phyloP scores from a whole-genome alignment of 2,113 vertebrate species.

The Scortum barcoo region DNA sequence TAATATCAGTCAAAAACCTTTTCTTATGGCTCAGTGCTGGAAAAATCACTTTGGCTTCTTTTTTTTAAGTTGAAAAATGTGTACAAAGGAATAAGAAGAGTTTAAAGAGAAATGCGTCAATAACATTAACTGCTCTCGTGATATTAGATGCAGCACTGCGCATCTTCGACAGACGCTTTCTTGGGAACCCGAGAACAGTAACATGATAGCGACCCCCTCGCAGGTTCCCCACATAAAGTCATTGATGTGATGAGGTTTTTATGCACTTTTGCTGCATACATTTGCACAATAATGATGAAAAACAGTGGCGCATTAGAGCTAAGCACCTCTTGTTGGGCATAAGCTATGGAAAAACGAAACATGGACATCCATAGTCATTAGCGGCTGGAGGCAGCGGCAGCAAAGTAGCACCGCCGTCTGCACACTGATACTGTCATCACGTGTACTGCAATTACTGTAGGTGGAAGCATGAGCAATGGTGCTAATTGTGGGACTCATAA shows the following conservation, averaged over 20 bases:
- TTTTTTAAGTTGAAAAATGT: no score
- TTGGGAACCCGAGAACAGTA: background rate
- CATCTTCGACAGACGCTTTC: background rate
- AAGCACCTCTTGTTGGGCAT: constrained; percentile 47
- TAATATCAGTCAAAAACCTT: background rate
- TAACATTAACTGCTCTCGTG: background rate
- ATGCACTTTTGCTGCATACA: constrained; percentile 49
- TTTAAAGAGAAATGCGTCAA: background rate
- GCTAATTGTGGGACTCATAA: constrained; percentile 12
- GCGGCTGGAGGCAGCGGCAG: constrained; percentile 1
- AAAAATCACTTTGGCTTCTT: no score
- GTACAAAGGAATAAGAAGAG: background rate
- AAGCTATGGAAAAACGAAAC: background rate
- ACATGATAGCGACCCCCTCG: no score
- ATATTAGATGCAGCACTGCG: background rate
- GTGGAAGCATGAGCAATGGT: constrained; percentile 12
- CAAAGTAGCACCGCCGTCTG: constrained; percentile 8
- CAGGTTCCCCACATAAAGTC: background rate
- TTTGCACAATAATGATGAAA: constrained; percentile 64
- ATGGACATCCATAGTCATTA: no score
- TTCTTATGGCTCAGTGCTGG: background rate
- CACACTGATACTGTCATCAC: constrained; percentile 17
- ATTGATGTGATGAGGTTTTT: constrained; percentile 22
- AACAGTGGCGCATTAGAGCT: constrained; percentile 43
- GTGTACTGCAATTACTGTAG: constrained; percentile 28